Percentiles rank a stretch among this genome's conserved stretches.
phyloP scores from a whole-genome alignment of 2,113 vertebrate species.

The Gymnocephalus cernua region DNA sequence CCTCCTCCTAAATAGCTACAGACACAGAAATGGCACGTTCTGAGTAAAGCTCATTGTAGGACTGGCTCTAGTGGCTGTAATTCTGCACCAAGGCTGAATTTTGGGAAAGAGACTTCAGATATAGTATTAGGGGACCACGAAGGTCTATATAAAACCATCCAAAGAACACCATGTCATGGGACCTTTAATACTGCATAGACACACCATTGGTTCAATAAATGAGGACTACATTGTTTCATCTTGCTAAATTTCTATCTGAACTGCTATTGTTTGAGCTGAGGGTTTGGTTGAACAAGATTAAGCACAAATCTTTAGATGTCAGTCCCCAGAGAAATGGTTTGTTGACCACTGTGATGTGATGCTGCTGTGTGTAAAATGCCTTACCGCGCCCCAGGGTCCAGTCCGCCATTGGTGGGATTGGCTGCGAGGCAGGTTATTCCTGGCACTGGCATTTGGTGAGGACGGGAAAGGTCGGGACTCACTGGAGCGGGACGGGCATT shows the following conservation, averaged over 20 bases:
- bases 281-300: background rate
- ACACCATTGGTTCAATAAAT: background rate
- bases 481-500: slow-evolving; percentile 88
- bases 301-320: slow-evolving; percentile 8
- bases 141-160: no score
- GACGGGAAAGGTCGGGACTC: slow-evolving; percentile 82
- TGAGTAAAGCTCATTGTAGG: no score
- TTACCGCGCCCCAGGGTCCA: slow-evolving; percentile 98
- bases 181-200: background rate
- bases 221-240: background rate
- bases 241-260: background rate
- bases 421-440: slow-evolving; percentile 81
- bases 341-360: background rate
- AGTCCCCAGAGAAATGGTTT: background rate
- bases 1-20: no score
- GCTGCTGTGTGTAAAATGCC: slow-evolving; percentile 64
- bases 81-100: no score
- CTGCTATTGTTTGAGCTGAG: background rate
- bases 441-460: slow-evolving; percentile 80
- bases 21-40: no score
- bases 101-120: no score
- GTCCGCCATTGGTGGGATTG: slow-evolving; percentile 95
- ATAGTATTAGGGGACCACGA: no score
- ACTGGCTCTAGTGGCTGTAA: no score
- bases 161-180: no score